Conservation (phyloP, 2,888 invertebrate genomes). For the Lymantria monacha region DNA sequence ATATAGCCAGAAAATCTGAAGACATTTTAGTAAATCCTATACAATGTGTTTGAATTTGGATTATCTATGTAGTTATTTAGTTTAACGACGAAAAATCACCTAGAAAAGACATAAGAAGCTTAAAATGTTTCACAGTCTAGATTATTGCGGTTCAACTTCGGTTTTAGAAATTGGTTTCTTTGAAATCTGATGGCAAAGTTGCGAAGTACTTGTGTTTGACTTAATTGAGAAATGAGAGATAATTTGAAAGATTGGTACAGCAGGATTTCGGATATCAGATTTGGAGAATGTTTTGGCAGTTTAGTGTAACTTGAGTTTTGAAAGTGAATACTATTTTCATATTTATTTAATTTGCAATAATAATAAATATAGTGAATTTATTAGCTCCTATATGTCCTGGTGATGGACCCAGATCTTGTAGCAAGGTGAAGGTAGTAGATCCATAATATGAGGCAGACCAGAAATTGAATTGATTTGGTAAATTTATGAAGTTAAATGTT, state of each 20-base stretch:
- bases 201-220: conserved; percentile 1
- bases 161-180: conserved; percentile 29
- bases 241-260: neutral
- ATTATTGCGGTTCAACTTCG: conserved; percentile 28
- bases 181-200: conserved; percentile 7
- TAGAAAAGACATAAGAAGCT: conserved; percentile 25
- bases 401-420: no score
- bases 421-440: no score
- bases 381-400: no score
- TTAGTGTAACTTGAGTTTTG: neutral
- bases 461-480: no score
- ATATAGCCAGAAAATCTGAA: no score
- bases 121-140: conserved; percentile 14
- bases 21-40: no score
- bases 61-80: conserved; percentile 2
- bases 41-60: conserved; percentile 1
- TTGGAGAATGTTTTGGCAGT: neutral
- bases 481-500: no score
- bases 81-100: conserved; percentile 13
- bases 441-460: no score
- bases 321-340: neutral
- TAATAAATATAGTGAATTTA: no score
- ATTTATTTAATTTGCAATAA: conserved; percentile 2
- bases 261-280: neutral
- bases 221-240: conserved; percentile 1